phyloP scores from a whole-genome alignment of 2,888 invertebrate genomes.

The Erebia aethiops region DNA sequence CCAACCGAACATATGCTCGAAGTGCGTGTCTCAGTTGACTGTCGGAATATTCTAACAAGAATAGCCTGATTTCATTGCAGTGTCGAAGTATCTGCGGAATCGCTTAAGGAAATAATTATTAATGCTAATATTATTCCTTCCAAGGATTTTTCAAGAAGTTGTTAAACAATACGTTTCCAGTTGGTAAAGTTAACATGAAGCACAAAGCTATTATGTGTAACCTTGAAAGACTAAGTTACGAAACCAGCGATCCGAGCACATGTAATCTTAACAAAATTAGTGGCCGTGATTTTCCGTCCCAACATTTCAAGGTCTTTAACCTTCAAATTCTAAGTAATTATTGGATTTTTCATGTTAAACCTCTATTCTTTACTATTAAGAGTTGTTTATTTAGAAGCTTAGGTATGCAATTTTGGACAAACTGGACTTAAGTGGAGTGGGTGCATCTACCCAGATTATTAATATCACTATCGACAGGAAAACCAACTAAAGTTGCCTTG shows the following conservation, averaged over 20 bases:
- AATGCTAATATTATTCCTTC: slow-evolving; percentile 46
- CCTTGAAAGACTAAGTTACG: slow-evolving; percentile 72
- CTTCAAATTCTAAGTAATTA: slow-evolving; percentile 6
- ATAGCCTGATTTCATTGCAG: slow-evolving; percentile 31
- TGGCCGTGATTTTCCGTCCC: slow-evolving; percentile 60
- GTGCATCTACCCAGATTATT: neutral
- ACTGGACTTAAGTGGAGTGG: neutral
- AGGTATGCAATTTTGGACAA: neutral
- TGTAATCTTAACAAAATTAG: slow-evolving; percentile 66
- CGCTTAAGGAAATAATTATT: slow-evolving; percentile 48
- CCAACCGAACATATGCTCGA: slow-evolving; percentile 55
- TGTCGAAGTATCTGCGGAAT: slow-evolving; percentile 46
- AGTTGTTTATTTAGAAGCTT: neutral
- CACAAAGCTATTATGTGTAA: slow-evolving; percentile 69
- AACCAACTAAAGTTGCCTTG: neutral
- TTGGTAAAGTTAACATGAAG: slow-evolving; percentile 58
- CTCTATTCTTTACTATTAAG: neutral
- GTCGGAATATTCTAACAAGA: slow-evolving; percentile 43
- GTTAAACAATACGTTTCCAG: slow-evolving; percentile 49
- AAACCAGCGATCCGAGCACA: slow-evolving; percentile 65
- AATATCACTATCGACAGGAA: neutral
- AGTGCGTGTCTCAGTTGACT: slow-evolving; percentile 55
- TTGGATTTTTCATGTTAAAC: neutral
- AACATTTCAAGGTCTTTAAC: slow-evolving; percentile 18
- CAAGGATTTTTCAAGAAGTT: slow-evolving; percentile 47